Conservation (phyloP, 2,888 invertebrate genomes). For the Chrysopilus asiliformis region DNA sequence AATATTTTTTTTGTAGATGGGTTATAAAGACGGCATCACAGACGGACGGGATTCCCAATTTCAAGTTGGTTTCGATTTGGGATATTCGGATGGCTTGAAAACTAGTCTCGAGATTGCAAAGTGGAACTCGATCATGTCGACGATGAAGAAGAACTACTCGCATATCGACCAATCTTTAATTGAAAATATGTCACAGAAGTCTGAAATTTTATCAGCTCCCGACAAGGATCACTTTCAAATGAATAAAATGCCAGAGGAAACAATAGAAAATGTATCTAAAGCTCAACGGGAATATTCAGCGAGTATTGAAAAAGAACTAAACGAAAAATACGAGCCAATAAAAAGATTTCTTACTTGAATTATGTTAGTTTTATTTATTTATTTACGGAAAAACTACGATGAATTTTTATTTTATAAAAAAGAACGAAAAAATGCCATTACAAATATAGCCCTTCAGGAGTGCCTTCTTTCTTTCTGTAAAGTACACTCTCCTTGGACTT, state of each 20-base stretch:
- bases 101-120: constrained; percentile 44
- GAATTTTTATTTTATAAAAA: constrained; percentile 1
- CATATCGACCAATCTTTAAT: no score
- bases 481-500: constrained; percentile 99
- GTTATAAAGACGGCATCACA: constrained; percentile 53
- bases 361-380: constrained; percentile 6
- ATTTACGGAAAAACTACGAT: constrained; percentile 11
- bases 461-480: constrained; percentile 98
- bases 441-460: constrained; percentile 96
- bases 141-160: not conserved
- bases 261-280: constrained; percentile 13
- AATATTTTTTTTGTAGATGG: constrained; percentile 39
- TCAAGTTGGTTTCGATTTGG: constrained; percentile 55
- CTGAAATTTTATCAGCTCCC: constrained; percentile 1
- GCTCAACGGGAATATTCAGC: constrained; percentile 20
- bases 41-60: constrained; percentile 49
- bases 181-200: not conserved
- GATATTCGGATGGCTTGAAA: constrained; percentile 51
- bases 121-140: constrained; percentile 13
- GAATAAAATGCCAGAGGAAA: not conserved
- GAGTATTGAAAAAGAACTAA: constrained; percentile 12
- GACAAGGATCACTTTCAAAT: constrained; percentile 7
- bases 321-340: constrained; percentile 16
- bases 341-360: constrained; percentile 16
- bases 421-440: constrained; percentile 43